phyloP scores from a whole-genome alignment of 2,113 vertebrate species.

The Canis aureus region DNA sequence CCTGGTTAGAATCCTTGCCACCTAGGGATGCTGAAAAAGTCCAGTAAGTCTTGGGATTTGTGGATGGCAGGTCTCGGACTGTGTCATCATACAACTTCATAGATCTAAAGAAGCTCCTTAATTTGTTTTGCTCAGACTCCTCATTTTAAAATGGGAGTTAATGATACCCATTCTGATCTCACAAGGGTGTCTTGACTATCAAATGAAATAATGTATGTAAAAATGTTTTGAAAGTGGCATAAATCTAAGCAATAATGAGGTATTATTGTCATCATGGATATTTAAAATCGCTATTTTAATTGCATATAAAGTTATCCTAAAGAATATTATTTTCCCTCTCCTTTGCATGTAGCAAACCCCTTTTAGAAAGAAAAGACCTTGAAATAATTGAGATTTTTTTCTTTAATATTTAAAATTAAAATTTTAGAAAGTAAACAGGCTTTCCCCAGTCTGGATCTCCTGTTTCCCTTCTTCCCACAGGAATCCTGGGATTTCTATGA shows the following conservation, averaged over 20 bases:
- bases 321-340: neutral
- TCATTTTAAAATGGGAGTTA: neutral
- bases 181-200: neutral
- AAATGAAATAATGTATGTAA: slow-evolving; percentile 24
- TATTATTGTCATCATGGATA: neutral
- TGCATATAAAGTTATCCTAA: neutral
- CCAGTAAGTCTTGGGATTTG: neutral
- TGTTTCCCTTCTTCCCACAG: neutral
- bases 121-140: neutral
- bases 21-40: neutral
- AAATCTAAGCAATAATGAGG: slow-evolving; percentile 30
- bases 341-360: neutral
- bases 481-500: neutral
- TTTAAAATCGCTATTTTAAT: slow-evolving; percentile 50
- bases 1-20: neutral
- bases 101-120: neutral
- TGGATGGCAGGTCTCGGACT: neutral
- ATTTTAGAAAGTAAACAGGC: neutral
- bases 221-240: neutral
- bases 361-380: neutral
- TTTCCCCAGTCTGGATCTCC: neutral
- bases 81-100: neutral
- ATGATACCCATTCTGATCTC: neutral
- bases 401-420: neutral
- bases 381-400: neutral